Base-by-base conservation (phyloP, 1,140 invertebrate genomes). In the Glomeris maerens region DNA sequence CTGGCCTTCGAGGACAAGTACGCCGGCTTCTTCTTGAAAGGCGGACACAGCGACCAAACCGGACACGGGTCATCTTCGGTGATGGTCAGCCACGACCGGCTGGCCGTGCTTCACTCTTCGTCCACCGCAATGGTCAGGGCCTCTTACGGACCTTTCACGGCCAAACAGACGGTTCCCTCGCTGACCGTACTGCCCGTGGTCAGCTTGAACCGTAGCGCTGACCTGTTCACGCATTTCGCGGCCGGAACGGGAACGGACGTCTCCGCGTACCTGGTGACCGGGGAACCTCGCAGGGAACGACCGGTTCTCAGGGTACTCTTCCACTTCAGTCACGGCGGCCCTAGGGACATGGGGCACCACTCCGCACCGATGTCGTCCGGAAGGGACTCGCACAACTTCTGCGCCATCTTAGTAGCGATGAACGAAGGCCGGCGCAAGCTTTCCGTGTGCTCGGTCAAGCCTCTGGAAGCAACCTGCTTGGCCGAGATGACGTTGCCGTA, bases 131-230 rank as follows among this genome's bases (percentile, higher is more conserved):
- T 85, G 0, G 81, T 93, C 2, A 71, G 85, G 14, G 86, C 87
- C 5, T 86, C 82, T 3, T 92, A 91, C 59, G 89, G 89, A 2
- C 88, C 88, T 1, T 92, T 92, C 68, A 87, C 84, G 53, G 90
- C 86, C 26, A 90, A 90, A 60, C 86, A 92, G 66, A 91, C 85
- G 1, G 85, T 92, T 14, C 86, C 86, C n/a, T 83, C 84, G 0
- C 72, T 84, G n/a, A 85, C 84, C 59, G 77, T 86, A 50, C 81
- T 88, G 13, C 83, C 29, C 47, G n/a, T 42, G 25, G 17, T 17
- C 4, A 42, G 40, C 40, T 42, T 55, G 49, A 49, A 53, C 50
- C 45, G 53, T 22, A 50, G 60, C 42, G 68, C 70, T 20, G 58
- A 64, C 28, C 27, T 57, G 41, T 47, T 65, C 64, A 36, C 64